Conservation (phyloP, 2,113 vertebrate genomes). For the Labeo catla region DNA sequence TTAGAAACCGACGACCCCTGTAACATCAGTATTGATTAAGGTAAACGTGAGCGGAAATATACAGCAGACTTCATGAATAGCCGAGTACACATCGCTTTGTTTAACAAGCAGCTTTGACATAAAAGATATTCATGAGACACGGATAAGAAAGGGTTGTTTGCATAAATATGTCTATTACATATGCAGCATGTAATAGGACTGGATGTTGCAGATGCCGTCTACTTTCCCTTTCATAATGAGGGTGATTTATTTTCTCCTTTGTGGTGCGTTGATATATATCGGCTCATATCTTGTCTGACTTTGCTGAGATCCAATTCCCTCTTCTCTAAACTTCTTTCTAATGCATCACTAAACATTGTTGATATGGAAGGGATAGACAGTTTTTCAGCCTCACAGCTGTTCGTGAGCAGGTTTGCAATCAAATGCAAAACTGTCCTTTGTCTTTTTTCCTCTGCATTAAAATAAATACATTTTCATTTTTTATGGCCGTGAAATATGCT, state of each 20-base stretch:
- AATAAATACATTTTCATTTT: background rate
- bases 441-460: background rate
- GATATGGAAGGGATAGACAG: conserved; percentile 6
- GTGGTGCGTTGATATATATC: background rate
- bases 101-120: conserved; percentile 20
- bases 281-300: background rate
- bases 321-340: conserved; percentile 19
- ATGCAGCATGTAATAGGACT: conserved; percentile 1
- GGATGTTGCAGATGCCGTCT: conserved; percentile 14
- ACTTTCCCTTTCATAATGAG: conserved; percentile 9
- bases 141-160: conserved; percentile 24
- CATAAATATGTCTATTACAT: conserved; percentile 30
- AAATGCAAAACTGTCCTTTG: conserved; percentile 5
- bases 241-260: conserved; percentile 5
- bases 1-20: conserved; percentile 15
- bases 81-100: background rate
- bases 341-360: conserved; percentile 32
- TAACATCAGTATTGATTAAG: conserved; percentile 16
- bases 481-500: background rate
- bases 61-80: conserved; percentile 18
- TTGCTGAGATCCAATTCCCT: background rate
- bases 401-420: background rate
- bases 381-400: conserved; percentile 6
- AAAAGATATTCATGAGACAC: conserved; percentile 27
- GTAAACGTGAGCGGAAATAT: conserved; percentile 11